Evolutionary conservation across 1,140 invertebrate genomes (phyloP), one percentile per base, ranked within the genome.

Genomic region (Lordiphosa clarofinis): DNA sequence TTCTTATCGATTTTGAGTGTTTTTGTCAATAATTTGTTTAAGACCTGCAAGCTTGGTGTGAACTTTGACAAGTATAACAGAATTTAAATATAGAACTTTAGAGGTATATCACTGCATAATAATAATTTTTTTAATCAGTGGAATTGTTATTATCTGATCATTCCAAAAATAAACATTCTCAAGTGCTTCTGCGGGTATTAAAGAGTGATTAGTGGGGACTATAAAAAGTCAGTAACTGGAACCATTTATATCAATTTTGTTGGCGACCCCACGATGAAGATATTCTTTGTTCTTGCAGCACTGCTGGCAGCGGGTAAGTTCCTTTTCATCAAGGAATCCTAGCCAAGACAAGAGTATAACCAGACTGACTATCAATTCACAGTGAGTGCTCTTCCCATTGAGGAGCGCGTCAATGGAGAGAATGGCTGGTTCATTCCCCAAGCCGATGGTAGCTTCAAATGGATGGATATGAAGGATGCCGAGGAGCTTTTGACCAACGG

Each of bases 401-500:
- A 65, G 13, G 55, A 70, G 15, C 56, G 50, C 11, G 21, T 55
- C 0, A 59, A 73, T n/a, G 74, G 68, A 9, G 68, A 73, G 35
- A 72, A 68, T 21, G 73, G 74, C 3, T 78, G 59, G 73, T 61
- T 44, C 47, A 48, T 78, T 8, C 74, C 73, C 0, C 53, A 64
- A 9, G 21, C 47, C 1, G 59, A 78, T 49, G 68, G 64, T 2
- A 19, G 46, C 6, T 52, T 35, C 6, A n/a, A 62, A 10, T 76
- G 74, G 73, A 60, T 79, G 46, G 59, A 60, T 28, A 19, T 38
- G 9, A 43, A 62, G 3, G 50, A 48, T 0, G 72, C 42, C 5
- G 64, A 82, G 19, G 48, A 53, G 19, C 36, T 81, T 0, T 8
- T 64, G 0, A 11, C 11, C 0, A 44, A 39, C 4, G 43, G 0